Evolutionary conservation across 2,113 vertebrate species (phyloP).

Genomic region (Scartelaos histophorus): DNA sequence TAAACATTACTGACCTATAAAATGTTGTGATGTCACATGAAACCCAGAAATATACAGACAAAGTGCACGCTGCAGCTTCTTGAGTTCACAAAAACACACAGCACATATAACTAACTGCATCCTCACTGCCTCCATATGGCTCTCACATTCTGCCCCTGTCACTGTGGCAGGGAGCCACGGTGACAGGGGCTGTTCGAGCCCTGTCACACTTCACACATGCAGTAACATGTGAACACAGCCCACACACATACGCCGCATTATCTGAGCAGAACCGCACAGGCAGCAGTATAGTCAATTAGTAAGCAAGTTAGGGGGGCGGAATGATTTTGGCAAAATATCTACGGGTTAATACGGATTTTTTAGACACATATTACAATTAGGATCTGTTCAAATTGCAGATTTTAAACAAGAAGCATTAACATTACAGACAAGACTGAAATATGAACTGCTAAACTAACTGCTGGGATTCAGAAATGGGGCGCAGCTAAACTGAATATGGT

Average conservation of each 20-base stretch:
- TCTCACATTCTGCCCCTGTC: conserved; percentile 38
- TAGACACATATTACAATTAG: too few relatives aligned
- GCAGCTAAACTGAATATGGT: too few relatives aligned
- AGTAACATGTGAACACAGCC: background rate
- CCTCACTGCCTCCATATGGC: conserved; percentile 34
- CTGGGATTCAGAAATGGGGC: too few relatives aligned
- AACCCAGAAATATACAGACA: background rate
- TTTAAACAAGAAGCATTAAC: too few relatives aligned
- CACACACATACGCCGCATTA: background rate
- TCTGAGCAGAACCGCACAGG: background rate
- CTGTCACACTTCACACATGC: conserved; percentile 13
- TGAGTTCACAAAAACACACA: background rate
- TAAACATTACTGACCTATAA: too few relatives aligned
- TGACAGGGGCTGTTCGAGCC: background rate
- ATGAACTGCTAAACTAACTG: too few relatives aligned
- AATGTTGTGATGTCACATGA: too few relatives aligned
- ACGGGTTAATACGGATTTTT: too few relatives aligned
- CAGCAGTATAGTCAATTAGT: background rate
- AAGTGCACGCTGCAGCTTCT: background rate
- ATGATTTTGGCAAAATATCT: too few relatives aligned
- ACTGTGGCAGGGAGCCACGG: conserved; percentile 22
- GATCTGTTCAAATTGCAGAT: too few relatives aligned
- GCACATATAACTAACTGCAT: conserved; percentile 18
- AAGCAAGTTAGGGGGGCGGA: too few relatives aligned
- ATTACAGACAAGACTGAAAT: too few relatives aligned